Evolutionary conservation across 2,888 invertebrate genomes (phyloP).

Genomic region (Cremastobaeus sp.): DNA sequence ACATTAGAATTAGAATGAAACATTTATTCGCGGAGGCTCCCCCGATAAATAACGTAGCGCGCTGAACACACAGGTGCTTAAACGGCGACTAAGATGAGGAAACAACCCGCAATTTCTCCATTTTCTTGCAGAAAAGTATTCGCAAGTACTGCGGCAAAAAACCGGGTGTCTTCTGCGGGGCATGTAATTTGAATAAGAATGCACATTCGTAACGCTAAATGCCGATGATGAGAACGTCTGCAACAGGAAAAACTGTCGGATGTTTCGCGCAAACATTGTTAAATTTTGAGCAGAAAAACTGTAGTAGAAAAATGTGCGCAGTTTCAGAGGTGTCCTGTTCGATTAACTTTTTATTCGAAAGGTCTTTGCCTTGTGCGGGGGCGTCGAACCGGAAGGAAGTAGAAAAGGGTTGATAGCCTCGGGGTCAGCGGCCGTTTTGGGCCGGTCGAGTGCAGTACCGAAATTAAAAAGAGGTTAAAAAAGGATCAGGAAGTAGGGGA

Average conservation of each 20-base stretch:
- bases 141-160: no score
- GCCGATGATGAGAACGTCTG: no score
- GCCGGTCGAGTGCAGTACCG: constrained; percentile 57
- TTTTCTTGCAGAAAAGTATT: constrained; percentile 5
- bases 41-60: constrained; percentile 41
- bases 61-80: constrained; percentile 29
- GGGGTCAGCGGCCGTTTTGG: constrained; percentile 68
- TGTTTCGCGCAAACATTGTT: no score
- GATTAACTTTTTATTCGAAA: constrained; percentile 59
- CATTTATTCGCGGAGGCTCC: constrained; percentile 39
- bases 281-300: no score
- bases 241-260: no score
- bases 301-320: no score
- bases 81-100: constrained; percentile 33
- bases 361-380: constrained; percentile 68
- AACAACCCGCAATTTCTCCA: constrained; percentile 12
- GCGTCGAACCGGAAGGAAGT: constrained; percentile 62
- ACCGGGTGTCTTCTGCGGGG: no score
- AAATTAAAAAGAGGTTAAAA: constrained; percentile 51
- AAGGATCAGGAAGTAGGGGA: constrained; percentile 57
- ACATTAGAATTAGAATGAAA: constrained; percentile 54
- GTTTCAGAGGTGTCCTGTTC: constrained; percentile 12
- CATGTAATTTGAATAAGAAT: no score
- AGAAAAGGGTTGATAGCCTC: constrained; percentile 64
- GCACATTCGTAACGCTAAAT: no score